Evolutionary conservation across 2,888 invertebrate species (phyloP).

Genomic region (Trypoxylon attenuatum): DNA sequence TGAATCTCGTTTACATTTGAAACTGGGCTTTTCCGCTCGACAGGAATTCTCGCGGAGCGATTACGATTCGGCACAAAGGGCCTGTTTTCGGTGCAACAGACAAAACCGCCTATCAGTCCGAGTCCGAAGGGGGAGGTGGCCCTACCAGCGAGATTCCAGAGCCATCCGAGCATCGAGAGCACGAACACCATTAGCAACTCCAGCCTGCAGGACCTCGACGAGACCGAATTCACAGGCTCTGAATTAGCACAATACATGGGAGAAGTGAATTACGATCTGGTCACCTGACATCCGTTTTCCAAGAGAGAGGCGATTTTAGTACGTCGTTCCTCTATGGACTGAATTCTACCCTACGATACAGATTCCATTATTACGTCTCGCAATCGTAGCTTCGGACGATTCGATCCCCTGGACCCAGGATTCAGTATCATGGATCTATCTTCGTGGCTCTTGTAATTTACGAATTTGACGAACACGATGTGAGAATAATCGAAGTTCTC

Average conservation of each 20-base stretch:
- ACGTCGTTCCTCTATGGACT: neutral
- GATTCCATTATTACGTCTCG: neutral
- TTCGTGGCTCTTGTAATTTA: too few relatives aligned
- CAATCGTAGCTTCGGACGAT: neutral
- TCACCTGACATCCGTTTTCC: constrained; percentile 48
- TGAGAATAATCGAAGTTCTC: too few relatives aligned
- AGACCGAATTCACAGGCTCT: constrained; percentile 80
- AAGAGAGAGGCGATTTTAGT: neutral
- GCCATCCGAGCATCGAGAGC: constrained; percentile 76
- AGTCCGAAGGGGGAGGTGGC: constrained; percentile 48
- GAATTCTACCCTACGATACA: neutral
- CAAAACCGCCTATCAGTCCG: constrained; percentile 1
- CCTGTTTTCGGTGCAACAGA: constrained; percentile 55
- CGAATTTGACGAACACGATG: too few relatives aligned
- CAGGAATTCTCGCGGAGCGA: constrained; percentile 61
- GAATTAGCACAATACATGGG: constrained; percentile 84
- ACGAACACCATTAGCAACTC: constrained; percentile 82
- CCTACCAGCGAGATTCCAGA: constrained; percentile 72
- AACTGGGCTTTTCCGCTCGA: too few relatives aligned
- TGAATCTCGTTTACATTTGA: too few relatives aligned
- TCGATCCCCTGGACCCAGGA: too few relatives aligned
- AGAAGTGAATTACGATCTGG: constrained; percentile 77
- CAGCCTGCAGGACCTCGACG: constrained; percentile 84
- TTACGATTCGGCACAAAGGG: constrained; percentile 70
- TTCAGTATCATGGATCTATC: too few relatives aligned